phyloP scores from a whole-genome alignment of 2,888 invertebrate genomes.

The Caenorhabditis sp. region DNA sequence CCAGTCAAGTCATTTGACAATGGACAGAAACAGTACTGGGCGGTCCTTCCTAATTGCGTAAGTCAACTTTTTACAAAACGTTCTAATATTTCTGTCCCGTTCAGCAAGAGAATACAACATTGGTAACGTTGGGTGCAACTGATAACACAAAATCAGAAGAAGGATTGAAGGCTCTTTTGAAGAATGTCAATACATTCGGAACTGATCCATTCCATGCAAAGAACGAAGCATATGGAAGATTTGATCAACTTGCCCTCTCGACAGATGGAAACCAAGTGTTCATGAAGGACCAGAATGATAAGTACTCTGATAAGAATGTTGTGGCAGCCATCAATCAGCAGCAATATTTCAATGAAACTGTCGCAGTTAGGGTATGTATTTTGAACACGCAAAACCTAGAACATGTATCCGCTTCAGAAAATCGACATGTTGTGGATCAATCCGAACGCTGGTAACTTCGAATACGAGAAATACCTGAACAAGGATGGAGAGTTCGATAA shows the following conservation, averaged over 20 bases:
- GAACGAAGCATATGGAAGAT: conserved; percentile 25
- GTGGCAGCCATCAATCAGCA: conserved; percentile 19
- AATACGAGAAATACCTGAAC: conserved; percentile 50
- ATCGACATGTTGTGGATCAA: conserved; percentile 58
- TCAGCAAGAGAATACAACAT: conserved; percentile 40
- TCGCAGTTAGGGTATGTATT: conserved; percentile 16
- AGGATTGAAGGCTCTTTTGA: not conserved
- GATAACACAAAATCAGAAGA: conserved; percentile 36
- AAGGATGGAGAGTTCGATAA: conserved; percentile 37
- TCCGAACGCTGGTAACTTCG: conserved; percentile 43
- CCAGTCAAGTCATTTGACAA: conserved; percentile 45
- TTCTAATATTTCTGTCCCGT: too few species aligned
- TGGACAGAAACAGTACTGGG: conserved; percentile 50
- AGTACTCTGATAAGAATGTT: conserved; percentile 24
- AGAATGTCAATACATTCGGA: conserved; percentile 33
- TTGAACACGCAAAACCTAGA: not conserved
- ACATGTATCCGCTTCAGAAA: conserved; percentile 24
- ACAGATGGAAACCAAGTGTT: conserved; percentile 12
- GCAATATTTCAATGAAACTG: conserved; percentile 42
- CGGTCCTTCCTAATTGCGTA: conserved; percentile 49
- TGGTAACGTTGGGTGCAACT: conserved; percentile 36
- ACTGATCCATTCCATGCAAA: conserved; percentile 35
- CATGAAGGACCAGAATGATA: conserved; percentile 21
- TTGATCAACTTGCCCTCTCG: conserved; percentile 33
- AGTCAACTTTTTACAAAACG: not conserved